Conservation (phyloP, 2,113 vertebrate genomes). For the Origma solitaria region DNA sequence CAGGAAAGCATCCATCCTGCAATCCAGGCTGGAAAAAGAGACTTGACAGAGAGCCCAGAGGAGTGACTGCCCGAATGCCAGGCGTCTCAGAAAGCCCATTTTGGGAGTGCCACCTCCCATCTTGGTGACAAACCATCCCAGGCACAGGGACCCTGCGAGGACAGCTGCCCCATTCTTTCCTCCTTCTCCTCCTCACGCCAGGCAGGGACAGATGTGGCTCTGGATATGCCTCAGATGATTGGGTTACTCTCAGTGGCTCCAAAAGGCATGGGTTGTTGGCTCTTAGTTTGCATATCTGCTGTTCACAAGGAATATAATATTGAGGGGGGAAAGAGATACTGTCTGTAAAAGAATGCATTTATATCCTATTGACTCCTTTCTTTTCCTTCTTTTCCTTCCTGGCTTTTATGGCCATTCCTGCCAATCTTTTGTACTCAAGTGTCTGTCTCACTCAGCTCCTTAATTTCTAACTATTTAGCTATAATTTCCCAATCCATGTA, state of each 20-base stretch:
- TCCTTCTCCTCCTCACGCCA: not conserved
- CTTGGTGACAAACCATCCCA: not conserved
- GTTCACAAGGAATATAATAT: not conserved
- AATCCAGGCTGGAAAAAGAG: not conserved
- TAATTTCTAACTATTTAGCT: not conserved
- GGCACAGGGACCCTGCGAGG: not conserved
- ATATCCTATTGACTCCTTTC: not conserved
- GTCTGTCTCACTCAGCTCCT: not conserved
- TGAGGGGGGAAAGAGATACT: not conserved
- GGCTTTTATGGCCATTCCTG: not conserved
- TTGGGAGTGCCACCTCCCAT: not conserved
- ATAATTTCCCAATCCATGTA: not conserved
- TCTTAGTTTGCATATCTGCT: not conserved
- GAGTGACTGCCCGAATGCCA: not conserved
- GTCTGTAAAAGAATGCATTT: not conserved
- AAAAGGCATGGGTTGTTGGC: not conserved
- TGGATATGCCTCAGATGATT: not conserved
- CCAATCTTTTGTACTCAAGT: not conserved
- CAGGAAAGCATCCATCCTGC: not conserved
- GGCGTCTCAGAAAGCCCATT: not conserved
- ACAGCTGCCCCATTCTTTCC: conserved; percentile 55
- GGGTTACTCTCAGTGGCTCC: conserved; percentile 6
- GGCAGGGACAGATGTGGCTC: conserved; percentile 50
- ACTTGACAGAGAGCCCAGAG: not conserved
- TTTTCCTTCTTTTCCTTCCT: not conserved